phyloP scores from a whole-genome alignment of 1,140 invertebrate genomes.

The Uloborus diversus region DNA sequence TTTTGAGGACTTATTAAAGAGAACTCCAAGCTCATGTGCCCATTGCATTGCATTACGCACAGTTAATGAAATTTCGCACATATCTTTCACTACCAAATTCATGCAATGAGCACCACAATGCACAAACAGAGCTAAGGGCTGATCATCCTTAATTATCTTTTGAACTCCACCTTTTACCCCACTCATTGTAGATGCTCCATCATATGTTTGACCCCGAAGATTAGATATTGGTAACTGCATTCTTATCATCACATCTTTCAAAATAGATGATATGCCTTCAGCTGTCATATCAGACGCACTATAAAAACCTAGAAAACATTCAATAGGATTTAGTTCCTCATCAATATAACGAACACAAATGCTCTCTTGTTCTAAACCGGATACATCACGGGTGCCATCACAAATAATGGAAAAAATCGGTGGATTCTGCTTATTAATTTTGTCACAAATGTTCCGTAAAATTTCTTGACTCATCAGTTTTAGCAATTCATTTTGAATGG shows the following conservation, averaged over 20 bases:
- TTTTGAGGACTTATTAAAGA: neutral
- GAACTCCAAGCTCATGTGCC: neutral
- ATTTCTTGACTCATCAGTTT: neutral
- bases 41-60: neutral
- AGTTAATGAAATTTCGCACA: no score
- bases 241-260: no score
- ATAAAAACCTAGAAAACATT: neutral
- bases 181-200: neutral
- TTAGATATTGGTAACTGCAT: neutral
- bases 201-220: neutral
- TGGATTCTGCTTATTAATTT: neutral
- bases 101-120: neutral
- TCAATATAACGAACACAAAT: neutral
- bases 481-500: neutral
- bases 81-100: neutral
- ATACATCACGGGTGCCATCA: neutral
- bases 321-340: neutral
- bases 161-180: neutral
- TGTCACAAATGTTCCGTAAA: neutral
- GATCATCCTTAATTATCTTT: neutral
- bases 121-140: neutral
- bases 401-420: neutral
- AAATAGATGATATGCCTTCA: neutral
- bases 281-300: neutral
- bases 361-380: neutral